Base-by-base conservation (phyloP, 2,888 invertebrate genomes). In the Aethes cnicana region DNA sequence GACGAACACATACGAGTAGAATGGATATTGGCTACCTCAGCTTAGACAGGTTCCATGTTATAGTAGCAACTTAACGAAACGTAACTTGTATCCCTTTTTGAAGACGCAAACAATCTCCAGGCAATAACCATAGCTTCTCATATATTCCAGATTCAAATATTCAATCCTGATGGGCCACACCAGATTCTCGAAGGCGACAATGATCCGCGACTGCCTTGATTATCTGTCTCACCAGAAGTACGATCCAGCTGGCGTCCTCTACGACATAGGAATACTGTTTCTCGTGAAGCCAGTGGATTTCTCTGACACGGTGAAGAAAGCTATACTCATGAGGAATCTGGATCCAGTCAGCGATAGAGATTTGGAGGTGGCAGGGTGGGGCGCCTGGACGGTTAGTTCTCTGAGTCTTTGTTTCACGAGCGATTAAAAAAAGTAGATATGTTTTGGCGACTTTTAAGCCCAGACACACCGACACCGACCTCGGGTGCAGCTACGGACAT, bases 191-290 rank as follows among this genome's bases (percentile, higher is more conserved):
- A 18, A 42, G 3, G 14, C 48, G 0, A 42, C 2, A 0, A 20
- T 48, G 26, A 3, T 11, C 1, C 41, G 48, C 1, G 1, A 8
- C 2, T 32, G 12, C 1, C 0, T 16, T 0, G 33, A 48, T 9
- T 48, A 42, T 14, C 25, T 26, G 18, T 33, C 48, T 0, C 41
- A 41, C 11, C n/a, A 16, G 0, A 8, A 14, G 7, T 48, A 48
- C 20, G 20, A 33, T 2, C 9, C 28, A 1, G 1, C 4, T 1
- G 30, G 20, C 0, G 7, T 12, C 2, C 14, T 2, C 1, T 20
- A 7, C 3, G 48, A 48, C 16, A 48, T 48, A 3, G 48, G 41
- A 2, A 8, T 48, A 4, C 9, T 48, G 33, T 48, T 48, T 8
- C 14, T 48, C 1, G 7, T 1, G 0, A 8, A 7, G 2, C 48